Conservation (phyloP, 2,113 vertebrate genomes). For the Pogona vitticeps region DNA sequence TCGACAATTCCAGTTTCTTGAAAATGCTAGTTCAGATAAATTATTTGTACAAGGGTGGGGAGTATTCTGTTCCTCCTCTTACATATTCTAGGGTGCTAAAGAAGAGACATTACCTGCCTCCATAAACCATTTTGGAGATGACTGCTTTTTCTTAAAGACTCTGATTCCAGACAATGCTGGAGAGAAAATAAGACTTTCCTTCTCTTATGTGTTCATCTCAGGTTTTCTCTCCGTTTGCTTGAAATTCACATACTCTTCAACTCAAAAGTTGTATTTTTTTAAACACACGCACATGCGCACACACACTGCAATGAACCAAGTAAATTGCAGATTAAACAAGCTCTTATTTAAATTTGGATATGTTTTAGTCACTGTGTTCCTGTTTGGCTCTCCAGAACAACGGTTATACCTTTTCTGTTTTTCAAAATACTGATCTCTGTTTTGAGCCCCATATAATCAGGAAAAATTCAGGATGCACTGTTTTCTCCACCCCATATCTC, state of each 20-base stretch:
- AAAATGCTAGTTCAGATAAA: not conserved
- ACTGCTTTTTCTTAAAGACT: not conserved
- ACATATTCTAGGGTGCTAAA: not conserved
- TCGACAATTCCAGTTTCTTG: not conserved
- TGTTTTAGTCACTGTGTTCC: too few relatives aligned
- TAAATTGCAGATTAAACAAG: not conserved
- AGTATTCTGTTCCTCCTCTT: not conserved
- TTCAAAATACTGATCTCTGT: too few relatives aligned
- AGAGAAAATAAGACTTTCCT: not conserved
- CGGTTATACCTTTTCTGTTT: too few relatives aligned
- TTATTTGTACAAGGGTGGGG: not conserved
- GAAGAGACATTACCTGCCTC: not conserved
- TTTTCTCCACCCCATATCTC: too few relatives aligned
- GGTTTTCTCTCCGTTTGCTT: not conserved
- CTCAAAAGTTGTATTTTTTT: not conserved
- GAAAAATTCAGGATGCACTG: too few relatives aligned
- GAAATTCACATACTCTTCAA: not conserved
- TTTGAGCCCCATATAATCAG: too few relatives aligned
- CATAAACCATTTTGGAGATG: not conserved
- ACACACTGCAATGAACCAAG: not conserved
- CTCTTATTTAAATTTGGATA: not conserved
- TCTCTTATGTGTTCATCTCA: not conserved
- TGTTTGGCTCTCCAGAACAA: too few relatives aligned
- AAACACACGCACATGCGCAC: too few relatives aligned
- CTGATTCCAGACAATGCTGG: not conserved